Evolutionary conservation across 1,140 invertebrate genomes (phyloP).

Genomic region (Drosophila serrata): DNA sequence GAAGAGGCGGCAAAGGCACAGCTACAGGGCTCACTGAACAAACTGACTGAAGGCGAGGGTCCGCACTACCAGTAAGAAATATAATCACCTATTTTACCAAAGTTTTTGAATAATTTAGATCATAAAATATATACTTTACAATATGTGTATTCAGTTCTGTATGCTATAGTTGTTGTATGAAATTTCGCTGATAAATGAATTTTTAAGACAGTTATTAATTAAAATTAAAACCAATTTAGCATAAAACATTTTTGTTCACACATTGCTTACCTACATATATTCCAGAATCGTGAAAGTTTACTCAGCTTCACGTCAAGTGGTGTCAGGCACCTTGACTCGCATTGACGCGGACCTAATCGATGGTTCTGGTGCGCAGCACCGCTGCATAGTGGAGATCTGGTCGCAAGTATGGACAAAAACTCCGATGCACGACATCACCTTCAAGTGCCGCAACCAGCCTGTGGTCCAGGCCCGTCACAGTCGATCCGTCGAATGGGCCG

Average conservation of each 20-base stretch:
- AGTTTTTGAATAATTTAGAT: not conserved
- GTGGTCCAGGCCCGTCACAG: constrained; percentile 66
- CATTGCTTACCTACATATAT: not conserved
- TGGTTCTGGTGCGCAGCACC: constrained; percentile 42
- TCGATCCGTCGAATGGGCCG: constrained; percentile 76
- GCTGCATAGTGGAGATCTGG: constrained; percentile 77
- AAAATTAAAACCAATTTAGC: too few species aligned
- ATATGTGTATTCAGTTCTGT: not conserved
- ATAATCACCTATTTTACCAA: not conserved
- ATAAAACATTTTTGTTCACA: not conserved
- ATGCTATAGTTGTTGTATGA: not conserved
- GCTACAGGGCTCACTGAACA: constrained; percentile 64
- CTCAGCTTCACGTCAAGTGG: constrained; percentile 67
- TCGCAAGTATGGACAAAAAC: constrained; percentile 40
- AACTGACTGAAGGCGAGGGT: constrained; percentile 74
- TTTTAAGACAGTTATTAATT: too few species aligned
- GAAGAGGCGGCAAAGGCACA: constrained; percentile 64
- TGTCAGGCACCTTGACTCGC: constrained; percentile 71
- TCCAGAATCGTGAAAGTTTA: constrained; percentile 71
- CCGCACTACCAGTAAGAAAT: constrained; percentile 67
- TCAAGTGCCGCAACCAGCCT: constrained; percentile 73
- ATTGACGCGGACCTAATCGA: constrained; percentile 75
- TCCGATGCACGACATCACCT: constrained; percentile 55
- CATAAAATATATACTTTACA: not conserved
- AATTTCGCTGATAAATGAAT: too few species aligned